A percentile compares a stretch with the other conserved stretches of the same genome.
Conservation (phyloP, 2,113 vertebrate species). For the Amphilophus citrinellus region DNA sequence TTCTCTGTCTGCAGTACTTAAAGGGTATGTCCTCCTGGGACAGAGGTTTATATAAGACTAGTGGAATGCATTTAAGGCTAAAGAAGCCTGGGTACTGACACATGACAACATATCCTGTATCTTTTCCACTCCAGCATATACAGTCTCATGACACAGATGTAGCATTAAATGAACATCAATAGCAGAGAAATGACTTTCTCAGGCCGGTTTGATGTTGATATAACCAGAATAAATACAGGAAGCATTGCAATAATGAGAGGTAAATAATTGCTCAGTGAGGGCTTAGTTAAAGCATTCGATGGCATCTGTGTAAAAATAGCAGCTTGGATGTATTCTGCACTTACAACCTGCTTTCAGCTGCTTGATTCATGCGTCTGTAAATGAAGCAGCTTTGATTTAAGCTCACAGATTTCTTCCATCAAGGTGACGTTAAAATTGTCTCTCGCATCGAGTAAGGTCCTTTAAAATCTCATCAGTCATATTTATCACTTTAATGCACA, state of each 20-base stretch:
- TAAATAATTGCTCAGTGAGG: conserved; percentile 44
- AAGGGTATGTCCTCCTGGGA: conserved; percentile 43
- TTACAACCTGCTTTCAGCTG: conserved; percentile 33
- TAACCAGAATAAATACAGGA: conserved; percentile 41
- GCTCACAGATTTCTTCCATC: not conserved
- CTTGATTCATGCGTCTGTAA: conserved; percentile 40
- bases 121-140: conserved; percentile 19
- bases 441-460: conserved; percentile 22
- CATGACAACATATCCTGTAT: conserved; percentile 31
- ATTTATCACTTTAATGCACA: conserved; percentile 27
- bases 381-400: conserved; percentile 52
- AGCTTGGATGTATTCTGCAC: conserved; percentile 26
- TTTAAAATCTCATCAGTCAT: conserved; percentile 49
- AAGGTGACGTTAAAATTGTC: conserved; percentile 28
- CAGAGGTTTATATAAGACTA: conserved; percentile 32
- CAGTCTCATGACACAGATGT: conserved; percentile 21
- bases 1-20: conserved; percentile 32
- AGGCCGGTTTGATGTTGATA: conserved; percentile 25
- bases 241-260: conserved; percentile 39
- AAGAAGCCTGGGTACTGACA: conserved; percentile 22
- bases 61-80: conserved; percentile 42
- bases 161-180: conserved; percentile 50
- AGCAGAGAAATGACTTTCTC: conserved; percentile 29
- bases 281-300: conserved; percentile 40
- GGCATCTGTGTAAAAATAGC: conserved; percentile 49